phyloP scores from a whole-genome alignment of 2,113 vertebrate species.

The Uropsilus gracilis region DNA sequence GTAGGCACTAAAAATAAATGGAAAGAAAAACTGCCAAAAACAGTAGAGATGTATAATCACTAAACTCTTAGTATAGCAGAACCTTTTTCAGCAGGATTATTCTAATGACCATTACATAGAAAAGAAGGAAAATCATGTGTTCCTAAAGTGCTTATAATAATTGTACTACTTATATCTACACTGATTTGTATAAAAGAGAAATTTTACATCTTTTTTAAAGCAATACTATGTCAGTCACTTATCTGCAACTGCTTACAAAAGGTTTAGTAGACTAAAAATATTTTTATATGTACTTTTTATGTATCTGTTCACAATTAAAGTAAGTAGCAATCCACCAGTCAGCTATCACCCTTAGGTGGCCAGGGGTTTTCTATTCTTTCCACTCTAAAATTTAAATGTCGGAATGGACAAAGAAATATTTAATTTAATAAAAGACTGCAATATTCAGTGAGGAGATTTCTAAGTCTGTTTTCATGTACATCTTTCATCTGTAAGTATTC shows the following conservation, averaged over 20 bases:
- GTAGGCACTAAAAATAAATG: background rate
- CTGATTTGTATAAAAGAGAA: background rate
- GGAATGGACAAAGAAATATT: background rate
- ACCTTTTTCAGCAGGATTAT: background rate
- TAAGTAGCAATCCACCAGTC: conserved; percentile 1
- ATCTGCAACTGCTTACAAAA: background rate
- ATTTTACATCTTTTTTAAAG: conserved; percentile 5
- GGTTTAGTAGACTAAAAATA: background rate
- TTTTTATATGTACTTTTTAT: background rate
- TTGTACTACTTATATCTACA: conserved; percentile 1
- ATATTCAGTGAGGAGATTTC: background rate
- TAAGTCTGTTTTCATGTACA: background rate
- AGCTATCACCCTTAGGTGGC: background rate
- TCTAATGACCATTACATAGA: background rate
- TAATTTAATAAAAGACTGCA: conserved; percentile 4
- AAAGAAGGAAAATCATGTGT: background rate
- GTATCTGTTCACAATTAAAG: background rate
- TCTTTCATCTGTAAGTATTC: background rate
- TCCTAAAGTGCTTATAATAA: background rate
- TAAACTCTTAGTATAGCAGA: background rate
- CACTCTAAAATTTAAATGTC: conserved; percentile 22
- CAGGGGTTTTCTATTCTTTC: background rate
- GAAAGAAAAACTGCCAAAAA: background rate
- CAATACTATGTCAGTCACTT: conserved; percentile 24
- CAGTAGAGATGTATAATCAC: background rate